Evolutionary conservation across 1,140 invertebrate genomes (phyloP).

Genomic region (Anthonomus grandis): DNA sequence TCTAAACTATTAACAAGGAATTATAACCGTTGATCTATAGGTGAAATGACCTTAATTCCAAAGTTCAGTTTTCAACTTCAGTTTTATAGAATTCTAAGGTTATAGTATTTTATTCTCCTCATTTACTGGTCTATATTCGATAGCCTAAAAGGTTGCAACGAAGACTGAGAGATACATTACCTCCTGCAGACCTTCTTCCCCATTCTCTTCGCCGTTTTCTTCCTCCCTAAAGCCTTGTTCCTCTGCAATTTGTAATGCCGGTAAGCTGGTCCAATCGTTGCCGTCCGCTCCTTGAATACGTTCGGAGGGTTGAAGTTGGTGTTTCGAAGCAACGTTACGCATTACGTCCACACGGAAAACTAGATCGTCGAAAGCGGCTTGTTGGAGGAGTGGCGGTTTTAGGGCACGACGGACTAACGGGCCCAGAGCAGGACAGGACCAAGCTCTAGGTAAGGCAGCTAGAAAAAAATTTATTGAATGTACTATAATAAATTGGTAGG

Average conservation of each 20-base stretch:
- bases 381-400: slow-evolving; percentile 69
- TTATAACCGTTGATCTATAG: no score
- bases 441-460: slow-evolving; percentile 45
- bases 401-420: slow-evolving; percentile 53
- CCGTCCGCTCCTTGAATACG: slow-evolving; percentile 39
- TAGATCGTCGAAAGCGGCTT: slow-evolving; percentile 80
- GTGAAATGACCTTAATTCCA: no score
- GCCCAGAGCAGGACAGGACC: slow-evolving; percentile 50
- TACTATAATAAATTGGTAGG: no score
- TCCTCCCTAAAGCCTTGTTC: slow-evolving; percentile 16
- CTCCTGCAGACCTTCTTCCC: slow-evolving; percentile 42
- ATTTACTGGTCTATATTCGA: neutral
- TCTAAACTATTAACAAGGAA: no score
- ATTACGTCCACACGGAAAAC: slow-evolving; percentile 80
- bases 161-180: slow-evolving; percentile 19
- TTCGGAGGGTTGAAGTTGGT: slow-evolving; percentile 30
- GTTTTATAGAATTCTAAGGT: no score
- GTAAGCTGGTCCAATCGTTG: slow-evolving; percentile 53
- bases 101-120: neutral
- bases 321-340: slow-evolving; percentile 70
- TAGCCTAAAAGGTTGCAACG: neutral
- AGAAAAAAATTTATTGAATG: no score
- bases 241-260: slow-evolving; percentile 29
- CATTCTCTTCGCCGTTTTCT: slow-evolving; percentile 27
- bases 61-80: no score